phyloP scores from a whole-genome alignment of 2,797 vertebrate species.

The Lemur catta region DNA sequence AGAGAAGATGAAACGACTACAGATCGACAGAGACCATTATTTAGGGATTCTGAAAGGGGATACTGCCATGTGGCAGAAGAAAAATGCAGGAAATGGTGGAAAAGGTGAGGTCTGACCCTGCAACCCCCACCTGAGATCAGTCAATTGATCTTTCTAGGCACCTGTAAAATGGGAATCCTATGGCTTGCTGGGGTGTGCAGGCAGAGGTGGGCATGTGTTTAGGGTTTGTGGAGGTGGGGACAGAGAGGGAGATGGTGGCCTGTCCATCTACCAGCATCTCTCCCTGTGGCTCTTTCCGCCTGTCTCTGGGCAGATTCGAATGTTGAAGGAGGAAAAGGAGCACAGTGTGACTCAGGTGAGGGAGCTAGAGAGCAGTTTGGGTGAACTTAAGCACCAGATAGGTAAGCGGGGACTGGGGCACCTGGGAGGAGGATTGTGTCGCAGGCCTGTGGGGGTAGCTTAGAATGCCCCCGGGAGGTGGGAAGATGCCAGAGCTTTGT shows the following conservation, averaged over 20 bases:
- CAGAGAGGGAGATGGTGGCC: neutral
- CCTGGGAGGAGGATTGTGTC: neutral
- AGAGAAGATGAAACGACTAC: conserved; percentile 89
- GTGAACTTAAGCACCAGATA: conserved; percentile 87
- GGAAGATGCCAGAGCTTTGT: neutral
- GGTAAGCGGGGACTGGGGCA: conserved; percentile 80
- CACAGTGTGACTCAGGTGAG: conserved; percentile 84
- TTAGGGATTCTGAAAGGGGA: conserved; percentile 91
- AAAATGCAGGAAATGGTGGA: conserved; percentile 91
- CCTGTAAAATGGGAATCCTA: neutral
- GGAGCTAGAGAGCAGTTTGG: conserved; percentile 89
- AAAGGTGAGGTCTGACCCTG: conserved; percentile 85
- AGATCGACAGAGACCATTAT: conserved; percentile 92
- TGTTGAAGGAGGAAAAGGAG: conserved; percentile 92
- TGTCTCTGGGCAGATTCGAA: conserved; percentile 84
- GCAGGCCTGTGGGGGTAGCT: neutral
- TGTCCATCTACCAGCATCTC: no score
- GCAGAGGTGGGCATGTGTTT: neutral
- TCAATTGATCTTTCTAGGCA: neutral
- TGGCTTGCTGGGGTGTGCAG: neutral
- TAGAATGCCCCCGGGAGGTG: neutral
- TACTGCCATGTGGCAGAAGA: conserved; percentile 92
- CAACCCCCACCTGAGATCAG: neutral
- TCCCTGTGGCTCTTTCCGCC: neutral
- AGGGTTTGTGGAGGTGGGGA: neutral